Base-by-base conservation (phyloP, 1,140 invertebrate species). In the Drosophila elegans region DNA sequence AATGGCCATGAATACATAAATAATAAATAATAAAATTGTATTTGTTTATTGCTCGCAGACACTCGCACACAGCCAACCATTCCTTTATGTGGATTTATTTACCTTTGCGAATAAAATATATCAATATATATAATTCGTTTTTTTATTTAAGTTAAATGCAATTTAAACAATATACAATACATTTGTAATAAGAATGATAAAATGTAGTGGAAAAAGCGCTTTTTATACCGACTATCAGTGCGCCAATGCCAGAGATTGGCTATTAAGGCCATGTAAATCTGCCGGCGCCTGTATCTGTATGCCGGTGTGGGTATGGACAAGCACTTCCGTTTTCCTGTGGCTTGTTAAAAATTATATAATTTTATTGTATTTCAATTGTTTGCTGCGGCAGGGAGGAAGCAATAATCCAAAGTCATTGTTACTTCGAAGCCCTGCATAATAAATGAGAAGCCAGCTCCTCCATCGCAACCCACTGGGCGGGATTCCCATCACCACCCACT, bases 1-100 rank as follows among this genome's bases (percentile, higher is more conserved):
- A 88, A 86, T 88, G 83, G 83, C 83, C 83, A 86, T 86, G 83
- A 86, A 86, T 86, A 89, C 83, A 86, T 86, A 86, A 86, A 86
- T 86, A 86, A 86, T 86, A 86, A 86, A 86, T 86, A 86, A 83
- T 86, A 86, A 86, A 88, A 86, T 83, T 88, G 72, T 89, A 86
- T 86, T 86, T 86, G 83, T 89, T 86, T 86, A 86, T 89, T 82
- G 75, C 68, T 89, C 76, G 48, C 72, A 80, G 61, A 64, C 45
- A 54, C 68, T 89, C 76, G 44, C 72, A 79, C 53, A 60, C 45
- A 49, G 51, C 38, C 61, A 55, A 12, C 21, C 53, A 10, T 42
- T 68, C 63, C 63, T 63, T 62, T 77, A 59, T 78, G 67, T 46
- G 75, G 60, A 86, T 86, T 86, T 86, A 86, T 86, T 86, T 86